Evolutionary conservation across 2,797 vertebrate genomes (phyloP).

Genomic region (Poeciliopsis infans): DNA sequence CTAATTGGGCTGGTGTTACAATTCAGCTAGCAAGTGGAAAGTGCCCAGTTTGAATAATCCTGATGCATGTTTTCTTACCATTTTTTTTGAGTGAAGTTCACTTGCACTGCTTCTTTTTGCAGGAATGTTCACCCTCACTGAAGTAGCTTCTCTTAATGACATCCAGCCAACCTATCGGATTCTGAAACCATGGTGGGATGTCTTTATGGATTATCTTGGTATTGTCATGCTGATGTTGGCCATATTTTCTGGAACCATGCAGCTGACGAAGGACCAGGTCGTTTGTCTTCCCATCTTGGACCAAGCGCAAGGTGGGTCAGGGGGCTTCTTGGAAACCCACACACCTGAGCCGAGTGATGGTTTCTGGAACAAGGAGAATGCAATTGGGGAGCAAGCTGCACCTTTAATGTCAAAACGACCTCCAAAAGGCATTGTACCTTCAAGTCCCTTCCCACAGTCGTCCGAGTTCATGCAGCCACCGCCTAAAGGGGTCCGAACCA

Average conservation of each 20-base stretch:
- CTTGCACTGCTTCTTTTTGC: slow-evolving; percentile 62
- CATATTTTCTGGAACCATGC: slow-evolving; percentile 99
- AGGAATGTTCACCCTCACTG: slow-evolving; percentile 99
- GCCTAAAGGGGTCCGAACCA: slow-evolving; percentile 90
- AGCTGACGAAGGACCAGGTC: slow-evolving; percentile 98
- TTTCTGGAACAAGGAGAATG: slow-evolving; percentile 69
- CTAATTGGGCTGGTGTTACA: neutral
- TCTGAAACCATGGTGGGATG: slow-evolving; percentile 99
- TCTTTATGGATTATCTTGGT: slow-evolving; percentile 99
- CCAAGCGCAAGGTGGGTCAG: slow-evolving; percentile 73
- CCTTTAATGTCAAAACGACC: slow-evolving; percentile 75
- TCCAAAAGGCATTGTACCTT: slow-evolving; percentile 61
- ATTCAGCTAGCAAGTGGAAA: neutral
- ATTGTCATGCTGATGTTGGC: slow-evolving; percentile 99
- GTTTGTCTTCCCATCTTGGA: slow-evolving; percentile 96
- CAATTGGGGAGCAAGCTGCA: slow-evolving; percentile 72
- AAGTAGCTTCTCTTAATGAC: slow-evolving; percentile 98
- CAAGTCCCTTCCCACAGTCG: slow-evolving; percentile 56
- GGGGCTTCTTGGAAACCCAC: slow-evolving; percentile 63
- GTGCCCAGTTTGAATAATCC: neutral
- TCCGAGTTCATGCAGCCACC: slow-evolving; percentile 72
- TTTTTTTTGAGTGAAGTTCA: neutral
- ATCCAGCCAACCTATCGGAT: slow-evolving; percentile 98
- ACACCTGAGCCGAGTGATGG: slow-evolving; percentile 76
- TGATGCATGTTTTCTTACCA: neutral